Conservation (phyloP, 2,888 invertebrate species). For the Vandiemenella viatica region DNA sequence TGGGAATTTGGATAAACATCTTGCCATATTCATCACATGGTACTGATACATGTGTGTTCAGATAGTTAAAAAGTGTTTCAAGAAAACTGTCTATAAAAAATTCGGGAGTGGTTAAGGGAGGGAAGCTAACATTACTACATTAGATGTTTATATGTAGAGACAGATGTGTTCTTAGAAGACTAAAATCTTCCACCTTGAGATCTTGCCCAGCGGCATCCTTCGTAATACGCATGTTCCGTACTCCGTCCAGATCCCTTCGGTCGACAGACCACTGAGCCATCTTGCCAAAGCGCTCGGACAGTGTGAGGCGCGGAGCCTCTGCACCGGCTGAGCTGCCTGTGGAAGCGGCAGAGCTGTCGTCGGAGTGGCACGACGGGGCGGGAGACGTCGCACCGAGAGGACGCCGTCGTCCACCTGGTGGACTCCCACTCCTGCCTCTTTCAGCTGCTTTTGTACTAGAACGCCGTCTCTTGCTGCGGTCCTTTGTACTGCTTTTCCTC, state of each 20-base stretch:
- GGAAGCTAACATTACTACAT: too few relatives aligned
- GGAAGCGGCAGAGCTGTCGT: slow-evolving; percentile 41
- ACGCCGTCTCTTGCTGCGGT: slow-evolving; percentile 4
- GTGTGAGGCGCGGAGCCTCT: slow-evolving; percentile 45
- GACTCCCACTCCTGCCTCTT: not conserved
- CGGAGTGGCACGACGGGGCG: slow-evolving; percentile 33
- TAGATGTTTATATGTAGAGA: too few relatives aligned
- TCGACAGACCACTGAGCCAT: slow-evolving; percentile 86
- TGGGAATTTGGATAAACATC: too few relatives aligned
- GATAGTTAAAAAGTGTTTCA: too few relatives aligned
- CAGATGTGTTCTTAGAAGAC: too few relatives aligned
- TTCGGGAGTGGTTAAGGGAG: too few relatives aligned
- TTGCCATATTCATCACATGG: too few relatives aligned
- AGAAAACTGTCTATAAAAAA: too few relatives aligned
- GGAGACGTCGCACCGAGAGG: slow-evolving; percentile 8
- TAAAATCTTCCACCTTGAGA: slow-evolving; percentile 42
- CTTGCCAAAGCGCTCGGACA: slow-evolving; percentile 77
- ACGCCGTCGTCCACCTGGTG: not conserved
- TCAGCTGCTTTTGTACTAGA: slow-evolving; percentile 2
- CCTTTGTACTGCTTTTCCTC: slow-evolving; percentile 9
- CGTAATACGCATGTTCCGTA: slow-evolving; percentile 69
- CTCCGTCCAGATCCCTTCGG: slow-evolving; percentile 70
- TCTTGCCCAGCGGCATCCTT: slow-evolving; percentile 41
- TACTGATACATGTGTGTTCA: too few relatives aligned
- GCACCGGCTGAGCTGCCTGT: slow-evolving; percentile 36